phyloP scores from a whole-genome alignment of 2,888 invertebrate genomes.

The Pollenia angustigena region DNA sequence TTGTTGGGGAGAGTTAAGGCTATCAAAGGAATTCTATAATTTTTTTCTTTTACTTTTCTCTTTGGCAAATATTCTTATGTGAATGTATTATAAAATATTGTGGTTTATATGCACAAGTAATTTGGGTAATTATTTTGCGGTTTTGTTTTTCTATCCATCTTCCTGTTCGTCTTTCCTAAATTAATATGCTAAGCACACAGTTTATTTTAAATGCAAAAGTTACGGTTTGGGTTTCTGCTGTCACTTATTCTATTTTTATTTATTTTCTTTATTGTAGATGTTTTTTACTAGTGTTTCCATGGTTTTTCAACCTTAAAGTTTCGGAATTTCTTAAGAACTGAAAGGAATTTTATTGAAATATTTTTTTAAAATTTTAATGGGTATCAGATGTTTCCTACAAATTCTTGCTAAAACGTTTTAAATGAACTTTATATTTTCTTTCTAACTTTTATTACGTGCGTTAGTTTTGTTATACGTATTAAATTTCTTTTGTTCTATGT shows the following conservation, averaged over 20 bases:
- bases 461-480: neutral
- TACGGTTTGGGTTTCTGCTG: neutral
- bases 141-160: neutral
- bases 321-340: neutral
- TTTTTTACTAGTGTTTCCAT: too few relatives aligned
- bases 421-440: conserved; percentile 11
- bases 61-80: conserved; percentile 21
- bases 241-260: neutral
- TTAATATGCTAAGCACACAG: conserved; percentile 25
- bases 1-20: neutral
- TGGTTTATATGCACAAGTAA: conserved; percentile 32
- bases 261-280: neutral
- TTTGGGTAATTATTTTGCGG: conserved; percentile 11
- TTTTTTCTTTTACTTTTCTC: neutral
- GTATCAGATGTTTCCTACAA: conserved; percentile 12
- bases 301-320: too few relatives aligned
- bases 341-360: neutral
- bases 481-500: too few relatives aligned
- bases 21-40: neutral
- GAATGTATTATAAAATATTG: conserved; percentile 18
- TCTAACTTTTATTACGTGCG: neutral
- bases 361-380: conserved; percentile 17
- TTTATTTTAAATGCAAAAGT: neutral
- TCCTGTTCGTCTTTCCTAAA: neutral
- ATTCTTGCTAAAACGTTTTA: conserved; percentile 1